Conservation (phyloP, 2,113 vertebrate species). For the Oreochromis aureus region DNA sequence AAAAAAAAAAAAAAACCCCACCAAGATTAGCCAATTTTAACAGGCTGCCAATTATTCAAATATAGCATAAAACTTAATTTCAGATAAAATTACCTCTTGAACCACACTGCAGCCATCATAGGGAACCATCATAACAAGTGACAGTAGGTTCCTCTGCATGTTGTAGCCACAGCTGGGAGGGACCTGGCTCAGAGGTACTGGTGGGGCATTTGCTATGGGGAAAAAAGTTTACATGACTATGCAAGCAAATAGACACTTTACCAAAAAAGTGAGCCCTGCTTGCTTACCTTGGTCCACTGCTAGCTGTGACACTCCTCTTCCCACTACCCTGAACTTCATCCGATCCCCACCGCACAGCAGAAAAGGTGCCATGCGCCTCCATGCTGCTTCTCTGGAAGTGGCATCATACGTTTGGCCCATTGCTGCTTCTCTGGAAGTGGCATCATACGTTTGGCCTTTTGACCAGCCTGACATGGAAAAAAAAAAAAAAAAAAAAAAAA, state of each 20-base stretch:
- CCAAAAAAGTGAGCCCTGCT: too few relatives aligned
- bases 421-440: background rate
- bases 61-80: background rate
- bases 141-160: conserved; percentile 2
- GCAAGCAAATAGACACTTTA: background rate
- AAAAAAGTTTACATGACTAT: background rate
- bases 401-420: background rate
- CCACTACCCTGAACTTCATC: conserved; percentile 39
- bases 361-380: background rate
- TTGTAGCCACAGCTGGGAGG: conserved; percentile 56
- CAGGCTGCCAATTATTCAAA: background rate
- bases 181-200: conserved; percentile 29
- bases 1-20: background rate
- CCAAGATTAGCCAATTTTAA: background rate
- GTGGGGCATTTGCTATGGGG: background rate
- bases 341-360: conserved; percentile 32
- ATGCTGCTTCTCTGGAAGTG: background rate
- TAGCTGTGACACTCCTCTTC: background rate
- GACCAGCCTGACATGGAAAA: background rate
- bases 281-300: conserved; percentile 28
- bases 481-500: rapidly evolving
- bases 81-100: conserved; percentile 29
- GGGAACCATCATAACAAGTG: conserved; percentile 32
- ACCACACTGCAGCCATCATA: conserved; percentile 49
- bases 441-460: background rate